Conservation (phyloP, 2,797 vertebrate species). For the Pangasius mekongensis region DNA sequence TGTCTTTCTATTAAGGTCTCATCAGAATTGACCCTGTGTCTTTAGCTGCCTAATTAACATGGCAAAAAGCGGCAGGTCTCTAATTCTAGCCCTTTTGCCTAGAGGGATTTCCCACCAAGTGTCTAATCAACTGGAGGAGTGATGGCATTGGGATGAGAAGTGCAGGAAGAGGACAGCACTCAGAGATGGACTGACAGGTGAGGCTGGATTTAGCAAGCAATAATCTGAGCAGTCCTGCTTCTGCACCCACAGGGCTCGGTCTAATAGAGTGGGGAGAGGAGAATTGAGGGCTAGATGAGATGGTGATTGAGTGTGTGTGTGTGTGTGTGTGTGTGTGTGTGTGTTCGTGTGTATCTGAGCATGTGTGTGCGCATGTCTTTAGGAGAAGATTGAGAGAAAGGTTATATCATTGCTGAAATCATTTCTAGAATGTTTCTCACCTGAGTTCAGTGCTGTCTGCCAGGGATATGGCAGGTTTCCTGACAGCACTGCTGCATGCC, state of each 20-base stretch:
- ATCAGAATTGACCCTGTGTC: constrained; percentile 18
- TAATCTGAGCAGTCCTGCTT: constrained; percentile 19
- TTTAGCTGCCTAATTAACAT: constrained; percentile 22
- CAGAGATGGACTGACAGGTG: constrained; percentile 11
- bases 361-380: constrained; percentile 7
- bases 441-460: constrained; percentile 97
- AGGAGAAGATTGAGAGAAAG: not conserved
- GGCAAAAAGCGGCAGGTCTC: constrained; percentile 16
- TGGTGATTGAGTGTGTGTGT: not conserved
- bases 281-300: constrained; percentile 15
- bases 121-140: constrained; percentile 9
- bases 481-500: constrained; percentile 88
- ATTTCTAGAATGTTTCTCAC: constrained; percentile 68
- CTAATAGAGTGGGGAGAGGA: constrained; percentile 28
- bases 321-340: not conserved
- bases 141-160: not conserved
- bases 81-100: constrained; percentile 35
- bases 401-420: constrained; percentile 33
- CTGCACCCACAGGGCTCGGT: constrained; percentile 4
- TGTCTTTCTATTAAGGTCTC: not conserved
- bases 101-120: constrained; percentile 8
- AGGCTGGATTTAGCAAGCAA: constrained; percentile 35
- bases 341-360: not conserved
- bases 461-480: constrained; percentile 94
- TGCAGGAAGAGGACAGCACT: constrained; percentile 17